Evolutionary conservation across 2,113 vertebrate species (phyloP), one percentile per base, ranked within the genome.

Genomic region (Dunckerocampus dactyliophorus): DNA sequence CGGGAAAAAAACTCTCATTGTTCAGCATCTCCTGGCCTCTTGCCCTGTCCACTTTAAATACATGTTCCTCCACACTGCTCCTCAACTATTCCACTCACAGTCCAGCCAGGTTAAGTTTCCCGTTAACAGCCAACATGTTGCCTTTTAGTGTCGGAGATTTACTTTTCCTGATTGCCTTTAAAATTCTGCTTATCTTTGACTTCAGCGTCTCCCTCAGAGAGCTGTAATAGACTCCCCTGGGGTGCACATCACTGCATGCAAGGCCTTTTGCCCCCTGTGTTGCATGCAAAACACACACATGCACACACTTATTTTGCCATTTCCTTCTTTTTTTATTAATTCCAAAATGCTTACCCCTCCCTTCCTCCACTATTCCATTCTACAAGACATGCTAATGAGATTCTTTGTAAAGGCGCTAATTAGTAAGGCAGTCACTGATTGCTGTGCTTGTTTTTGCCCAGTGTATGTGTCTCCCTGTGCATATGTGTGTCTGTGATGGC

Each of bases 171-270:
- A 97, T 97, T 94, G 93, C 92, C 87, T 94, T 92, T 95, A 94
- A 96, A 97, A 96, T 95, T 96, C 91, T 98, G 94, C 96, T 94
- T 95, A 95, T 96, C 92, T 95, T 94, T 94, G 92, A 91, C 90
- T 95, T 90, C 83, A 50, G 22, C 80, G 88, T 88, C 91, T 92
- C 91, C 94, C 84, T 81, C 87, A 87, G 94, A 92, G 87, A 89
- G 73, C 81, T 90, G 90, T 94, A 95, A 96, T 96, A 90, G 92
- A 93, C 91, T 92, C 94, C 93, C 94, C 85, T 89, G 95, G 93
- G 93, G 93, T 88, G 88, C 83, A 90, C 89, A 91, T 92, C 93
- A 91, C 89, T 85, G 90, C 92, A 92, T 90, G 90, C 94, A 94
- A 94, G 90, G 92, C 92, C 94, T 85, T 90, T 90, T 88, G 82